Percentiles rank a stretch among this genome's conserved stretches.
phyloP scores from a whole-genome alignment of 2,113 vertebrate species.

The Xiphias gladius region DNA sequence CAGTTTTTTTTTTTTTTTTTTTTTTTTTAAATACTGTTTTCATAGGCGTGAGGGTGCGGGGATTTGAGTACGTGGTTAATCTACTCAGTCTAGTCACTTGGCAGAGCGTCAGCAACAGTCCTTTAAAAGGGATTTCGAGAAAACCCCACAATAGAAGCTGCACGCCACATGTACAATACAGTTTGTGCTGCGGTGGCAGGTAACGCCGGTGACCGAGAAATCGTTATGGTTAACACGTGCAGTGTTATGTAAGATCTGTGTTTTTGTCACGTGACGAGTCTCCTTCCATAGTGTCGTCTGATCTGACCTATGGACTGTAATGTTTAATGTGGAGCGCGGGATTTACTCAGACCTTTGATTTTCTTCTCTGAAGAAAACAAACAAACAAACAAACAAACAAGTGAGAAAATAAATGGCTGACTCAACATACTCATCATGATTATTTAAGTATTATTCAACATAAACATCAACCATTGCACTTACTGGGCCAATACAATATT shows the following conservation, averaged over 20 bases:
- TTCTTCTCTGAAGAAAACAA: neutral
- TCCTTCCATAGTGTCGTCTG: slow-evolving; percentile 11
- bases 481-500: neutral
- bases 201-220: neutral
- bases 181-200: neutral
- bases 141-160: slow-evolving; percentile 14
- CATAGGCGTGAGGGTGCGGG: neutral
- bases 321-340: slow-evolving; percentile 6
- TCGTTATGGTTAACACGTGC: neutral
- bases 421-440: neutral
- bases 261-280: slow-evolving; percentile 25
- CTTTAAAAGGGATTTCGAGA: slow-evolving; percentile 43
- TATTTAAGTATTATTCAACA: neutral
- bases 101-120: slow-evolving; percentile 21
- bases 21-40: neutral
- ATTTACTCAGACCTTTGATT: slow-evolving; percentile 35
- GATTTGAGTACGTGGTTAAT: neutral
- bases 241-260: slow-evolving; percentile 26
- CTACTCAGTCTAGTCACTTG: slow-evolving; percentile 11
- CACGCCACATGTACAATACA: neutral
- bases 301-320: slow-evolving; percentile 34
- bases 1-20: neutral
- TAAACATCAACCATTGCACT: neutral
- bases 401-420: neutral
- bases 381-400: too few species aligned